Evolutionary conservation across 2,888 invertebrate species (phyloP).

Genomic region (Maniola hyperantus): DNA sequence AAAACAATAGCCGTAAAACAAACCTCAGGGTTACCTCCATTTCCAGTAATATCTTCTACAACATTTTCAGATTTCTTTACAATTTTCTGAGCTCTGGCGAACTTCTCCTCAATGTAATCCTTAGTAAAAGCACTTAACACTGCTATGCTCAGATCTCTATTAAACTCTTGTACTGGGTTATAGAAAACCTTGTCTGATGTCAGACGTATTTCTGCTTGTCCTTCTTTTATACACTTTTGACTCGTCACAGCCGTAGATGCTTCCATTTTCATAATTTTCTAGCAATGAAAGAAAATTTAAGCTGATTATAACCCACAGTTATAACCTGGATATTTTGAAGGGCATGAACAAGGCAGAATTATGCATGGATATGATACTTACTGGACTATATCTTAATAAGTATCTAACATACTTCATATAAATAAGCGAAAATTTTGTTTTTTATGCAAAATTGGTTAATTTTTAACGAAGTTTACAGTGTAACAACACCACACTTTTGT

Average conservation of each 20-base stretch:
- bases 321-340: not conserved
- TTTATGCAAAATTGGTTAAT: not conserved
- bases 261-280: slow-evolving; percentile 58
- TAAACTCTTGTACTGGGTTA: slow-evolving; percentile 99
- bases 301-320: no score
- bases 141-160: slow-evolving; percentile 94
- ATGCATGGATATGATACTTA: slow-evolving; percentile 9
- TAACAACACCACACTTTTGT: not conserved
- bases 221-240: slow-evolving; percentile 85
- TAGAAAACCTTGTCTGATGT: slow-evolving; percentile 93
- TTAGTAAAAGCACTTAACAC: slow-evolving; percentile 87
- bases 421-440: not conserved
- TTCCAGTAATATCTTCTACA: slow-evolving; percentile 41
- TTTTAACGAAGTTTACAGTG: not conserved
- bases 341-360: not conserved
- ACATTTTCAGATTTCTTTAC: slow-evolving; percentile 41
- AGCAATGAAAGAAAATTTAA: slow-evolving; percentile 9
- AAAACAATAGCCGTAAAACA: slow-evolving; percentile 8
- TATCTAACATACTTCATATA: slow-evolving; percentile 34
- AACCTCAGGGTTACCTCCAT: slow-evolving; percentile 37
- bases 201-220: slow-evolving; percentile 89
- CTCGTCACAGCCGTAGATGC: slow-evolving; percentile 38
- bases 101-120: slow-evolving; percentile 66
- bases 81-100: slow-evolving; percentile 49
- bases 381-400: slow-evolving; percentile 27